A percentile compares a stretch with the other conserved stretches of the same genome.
Conservation (phyloP, 2,797 vertebrate species). For the Morelia viridis region DNA sequence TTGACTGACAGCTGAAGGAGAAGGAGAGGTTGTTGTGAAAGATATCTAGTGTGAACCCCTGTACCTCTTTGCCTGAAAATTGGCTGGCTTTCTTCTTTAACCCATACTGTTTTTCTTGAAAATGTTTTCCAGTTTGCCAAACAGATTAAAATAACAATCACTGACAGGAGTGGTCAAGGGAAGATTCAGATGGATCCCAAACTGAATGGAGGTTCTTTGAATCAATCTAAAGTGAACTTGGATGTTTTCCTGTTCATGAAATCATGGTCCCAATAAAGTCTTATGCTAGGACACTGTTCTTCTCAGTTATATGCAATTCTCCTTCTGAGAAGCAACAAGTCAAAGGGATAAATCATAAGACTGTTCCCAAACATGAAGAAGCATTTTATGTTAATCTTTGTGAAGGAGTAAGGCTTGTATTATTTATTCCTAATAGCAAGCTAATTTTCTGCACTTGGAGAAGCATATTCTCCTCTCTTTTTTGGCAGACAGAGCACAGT, state of each 20-base stretch:
- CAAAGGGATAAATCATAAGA: neutral
- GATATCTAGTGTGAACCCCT: neutral
- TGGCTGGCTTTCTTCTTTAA: neutral
- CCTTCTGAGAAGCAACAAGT: neutral
- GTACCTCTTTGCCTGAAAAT: neutral
- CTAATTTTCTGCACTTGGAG: neutral
- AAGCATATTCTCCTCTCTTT: neutral
- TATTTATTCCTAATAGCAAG: neutral
- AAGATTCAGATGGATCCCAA: neutral
- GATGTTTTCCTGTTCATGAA: neutral
- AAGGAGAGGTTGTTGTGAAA: neutral
- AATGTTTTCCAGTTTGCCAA: neutral
- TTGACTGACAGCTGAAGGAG: neutral
- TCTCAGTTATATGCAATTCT: neutral
- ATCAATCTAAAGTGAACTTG: neutral
- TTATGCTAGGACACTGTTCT: neutral
- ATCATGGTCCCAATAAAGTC: neutral
- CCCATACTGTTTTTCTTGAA: neutral
- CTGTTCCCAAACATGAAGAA: neutral
- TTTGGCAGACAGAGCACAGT: neutral
- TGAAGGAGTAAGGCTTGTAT: neutral
- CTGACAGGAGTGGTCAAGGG: neutral
- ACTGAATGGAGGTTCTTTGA: neutral
- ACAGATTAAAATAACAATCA: neutral
- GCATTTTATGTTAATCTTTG: neutral